Conservation (phyloP, 2,113 vertebrate genomes). For the Notothenia rossii region DNA sequence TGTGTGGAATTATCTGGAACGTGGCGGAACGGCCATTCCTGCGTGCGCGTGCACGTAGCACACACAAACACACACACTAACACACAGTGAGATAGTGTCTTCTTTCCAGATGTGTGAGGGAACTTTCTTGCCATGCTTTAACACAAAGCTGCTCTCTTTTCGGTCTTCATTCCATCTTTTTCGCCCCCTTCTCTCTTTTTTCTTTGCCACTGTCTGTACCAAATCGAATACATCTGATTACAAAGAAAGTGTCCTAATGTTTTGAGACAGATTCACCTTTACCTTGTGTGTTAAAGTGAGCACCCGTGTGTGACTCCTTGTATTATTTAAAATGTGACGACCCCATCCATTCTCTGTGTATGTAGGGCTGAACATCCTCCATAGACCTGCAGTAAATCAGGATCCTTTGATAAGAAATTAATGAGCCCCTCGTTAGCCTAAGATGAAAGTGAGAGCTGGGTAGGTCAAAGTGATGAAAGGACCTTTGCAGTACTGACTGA, state of each 20-base stretch:
- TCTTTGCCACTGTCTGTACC: not conserved
- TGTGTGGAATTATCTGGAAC: slow-evolving; percentile 72
- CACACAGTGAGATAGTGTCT: slow-evolving; percentile 69
- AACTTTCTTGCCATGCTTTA: slow-evolving; percentile 64
- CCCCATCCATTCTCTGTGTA: slow-evolving; percentile 37
- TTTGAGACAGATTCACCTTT: slow-evolving; percentile 10
- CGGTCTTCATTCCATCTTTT: slow-evolving; percentile 26
- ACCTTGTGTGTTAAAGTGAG: slow-evolving; percentile 21
- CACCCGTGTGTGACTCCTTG: slow-evolving; percentile 6
- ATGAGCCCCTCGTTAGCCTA: slow-evolving; percentile 67
- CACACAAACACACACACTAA: slow-evolving; percentile 26
- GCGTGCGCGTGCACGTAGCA: slow-evolving; percentile 27
- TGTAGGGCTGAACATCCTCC: slow-evolving; percentile 49
- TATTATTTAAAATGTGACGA: slow-evolving; percentile 57
- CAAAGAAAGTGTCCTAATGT: slow-evolving; percentile 17
- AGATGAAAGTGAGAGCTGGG: slow-evolving; percentile 72
- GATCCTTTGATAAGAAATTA: slow-evolving; percentile 78
- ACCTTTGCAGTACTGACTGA: slow-evolving; percentile 51
- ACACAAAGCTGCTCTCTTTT: slow-evolving; percentile 62
- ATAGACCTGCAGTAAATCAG: slow-evolving; percentile 46
- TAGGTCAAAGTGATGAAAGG: slow-evolving; percentile 78
- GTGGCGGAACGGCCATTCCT: slow-evolving; percentile 59
- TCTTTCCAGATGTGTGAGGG: slow-evolving; percentile 69
- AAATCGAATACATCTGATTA: slow-evolving; percentile 26
- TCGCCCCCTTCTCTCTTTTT: not conserved